Conservation (phyloP, 2,113 vertebrate genomes). For the Sarotherodon lohbergeri region DNA sequence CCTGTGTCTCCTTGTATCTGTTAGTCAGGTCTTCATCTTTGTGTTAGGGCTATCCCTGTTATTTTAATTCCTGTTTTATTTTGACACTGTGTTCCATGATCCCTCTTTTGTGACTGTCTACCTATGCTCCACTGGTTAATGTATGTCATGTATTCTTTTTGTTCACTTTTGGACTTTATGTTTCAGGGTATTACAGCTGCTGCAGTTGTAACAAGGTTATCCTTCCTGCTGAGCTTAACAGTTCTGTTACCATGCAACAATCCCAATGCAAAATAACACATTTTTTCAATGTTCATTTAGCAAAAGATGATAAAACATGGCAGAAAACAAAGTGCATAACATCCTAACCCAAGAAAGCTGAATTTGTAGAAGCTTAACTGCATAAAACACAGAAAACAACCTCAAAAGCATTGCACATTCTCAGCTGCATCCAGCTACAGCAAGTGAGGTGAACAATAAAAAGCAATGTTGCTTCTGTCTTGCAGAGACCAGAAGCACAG, state of each 20-base stretch:
- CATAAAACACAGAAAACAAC: background rate
- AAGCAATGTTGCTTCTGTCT: background rate
- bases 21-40: background rate
- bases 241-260: background rate
- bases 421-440: background rate
- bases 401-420: background rate
- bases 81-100: background rate
- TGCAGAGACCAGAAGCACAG: slow-evolving; percentile 3
- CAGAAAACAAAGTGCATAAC: background rate
- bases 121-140: background rate
- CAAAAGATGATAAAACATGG: background rate
- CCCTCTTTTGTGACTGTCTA: background rate
- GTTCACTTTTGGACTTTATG: background rate
- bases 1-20: background rate
- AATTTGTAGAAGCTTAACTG: background rate
- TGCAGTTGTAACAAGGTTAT: background rate
- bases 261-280: background rate
- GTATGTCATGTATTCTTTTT: rapidly evolving
- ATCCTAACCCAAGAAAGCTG: background rate
- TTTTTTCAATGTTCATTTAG: background rate
- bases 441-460: background rate
- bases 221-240: background rate
- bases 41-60: background rate
- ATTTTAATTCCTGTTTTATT: background rate
- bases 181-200: background rate